These are phyloP conservation scores for Burhinus bistriatus DNA, from an alignment of 2,113 vertebrate species.

Conservation along the genomic window DNA sequence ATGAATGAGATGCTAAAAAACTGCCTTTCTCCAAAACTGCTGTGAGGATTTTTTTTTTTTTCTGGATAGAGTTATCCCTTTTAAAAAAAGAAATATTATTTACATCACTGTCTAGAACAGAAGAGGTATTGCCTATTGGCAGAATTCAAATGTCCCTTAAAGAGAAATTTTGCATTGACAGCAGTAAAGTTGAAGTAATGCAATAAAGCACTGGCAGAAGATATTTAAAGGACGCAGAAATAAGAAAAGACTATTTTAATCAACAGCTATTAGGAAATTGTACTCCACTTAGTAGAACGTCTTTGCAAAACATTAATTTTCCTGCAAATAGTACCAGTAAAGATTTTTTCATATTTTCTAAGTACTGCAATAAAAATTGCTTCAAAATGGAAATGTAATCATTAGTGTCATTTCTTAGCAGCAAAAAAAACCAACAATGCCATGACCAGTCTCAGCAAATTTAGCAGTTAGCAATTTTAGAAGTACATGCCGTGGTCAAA, in stretches of 20 bases:
- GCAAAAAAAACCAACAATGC: neutral
- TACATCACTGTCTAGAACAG: neutral
- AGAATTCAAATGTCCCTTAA: neutral
- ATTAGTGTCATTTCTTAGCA: neutral
- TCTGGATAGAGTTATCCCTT: neutral
- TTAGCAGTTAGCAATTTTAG: neutral
- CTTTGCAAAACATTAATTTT: neutral
- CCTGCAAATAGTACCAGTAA: neutral
- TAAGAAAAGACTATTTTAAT: neutral
- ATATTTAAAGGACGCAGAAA: neutral
- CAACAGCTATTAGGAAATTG: conserved; percentile 20
- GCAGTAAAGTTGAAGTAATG: neutral
- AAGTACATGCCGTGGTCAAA: neutral
- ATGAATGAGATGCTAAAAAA: neutral
- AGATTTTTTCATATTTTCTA: neutral
- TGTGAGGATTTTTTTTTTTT: neutral
- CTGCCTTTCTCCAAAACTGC: neutral
- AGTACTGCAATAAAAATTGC: conserved; percentile 4
- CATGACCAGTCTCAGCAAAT: neutral
- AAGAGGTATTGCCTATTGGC: neutral
- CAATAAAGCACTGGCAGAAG: neutral
- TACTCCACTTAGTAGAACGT: neutral
- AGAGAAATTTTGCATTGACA: neutral
- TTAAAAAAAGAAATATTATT: neutral
- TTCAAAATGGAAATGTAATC: conserved; percentile 6